phyloP scores from a whole-genome alignment of 1,140 invertebrate species.

The Tetramorium alpestre region DNA sequence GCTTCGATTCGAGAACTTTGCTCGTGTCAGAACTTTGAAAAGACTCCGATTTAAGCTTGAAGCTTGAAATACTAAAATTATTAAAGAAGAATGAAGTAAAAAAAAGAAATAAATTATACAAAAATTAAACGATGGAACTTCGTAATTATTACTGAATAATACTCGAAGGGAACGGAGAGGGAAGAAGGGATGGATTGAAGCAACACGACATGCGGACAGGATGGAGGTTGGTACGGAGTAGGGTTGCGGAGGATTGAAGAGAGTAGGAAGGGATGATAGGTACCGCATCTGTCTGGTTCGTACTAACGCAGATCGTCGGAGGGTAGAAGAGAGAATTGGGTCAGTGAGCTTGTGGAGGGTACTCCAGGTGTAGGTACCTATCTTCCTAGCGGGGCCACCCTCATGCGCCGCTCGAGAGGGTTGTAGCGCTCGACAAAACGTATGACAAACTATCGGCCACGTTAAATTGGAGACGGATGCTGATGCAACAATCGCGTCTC shows the following conservation, averaged over 20 bases:
- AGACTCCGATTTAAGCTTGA: neutral
- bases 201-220: neutral
- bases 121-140: neutral
- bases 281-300: slow-evolving; percentile 67
- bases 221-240: neutral
- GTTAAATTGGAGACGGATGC: neutral
- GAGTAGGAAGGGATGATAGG: slow-evolving; percentile 1
- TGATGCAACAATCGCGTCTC: neutral
- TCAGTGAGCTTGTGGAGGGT: slow-evolving; percentile 77
- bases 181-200: neutral
- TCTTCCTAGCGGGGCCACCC: slow-evolving; percentile 44
- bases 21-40: neutral
- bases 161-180: neutral
- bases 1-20: neutral
- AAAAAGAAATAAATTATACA: neutral
- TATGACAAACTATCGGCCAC: slow-evolving; percentile 29
- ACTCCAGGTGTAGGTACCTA: slow-evolving; percentile 77
- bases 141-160: neutral
- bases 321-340: slow-evolving; percentile 77
- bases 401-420: neutral
- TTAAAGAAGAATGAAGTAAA: neutral
- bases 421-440: slow-evolving; percentile 10
- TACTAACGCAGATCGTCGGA: slow-evolving; percentile 46
- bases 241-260: neutral
- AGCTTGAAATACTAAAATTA: neutral